These are phyloP conservation scores for Oedothorax gibbosus DNA, from an alignment of 1,140 invertebrate genomes.

Conservation along the genomic window DNA sequence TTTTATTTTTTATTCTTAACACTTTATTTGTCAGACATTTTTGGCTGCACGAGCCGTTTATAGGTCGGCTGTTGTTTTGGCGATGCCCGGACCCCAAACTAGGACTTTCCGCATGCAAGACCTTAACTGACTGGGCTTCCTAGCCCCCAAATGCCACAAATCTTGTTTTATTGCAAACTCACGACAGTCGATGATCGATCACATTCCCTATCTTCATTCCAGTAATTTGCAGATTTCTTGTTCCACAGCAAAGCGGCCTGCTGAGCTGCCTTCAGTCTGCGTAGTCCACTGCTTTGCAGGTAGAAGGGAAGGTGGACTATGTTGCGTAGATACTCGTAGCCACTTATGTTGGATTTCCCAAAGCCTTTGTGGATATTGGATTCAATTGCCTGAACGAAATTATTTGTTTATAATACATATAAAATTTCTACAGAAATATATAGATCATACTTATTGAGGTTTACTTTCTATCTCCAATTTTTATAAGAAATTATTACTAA, in stretches of 20 bases:
- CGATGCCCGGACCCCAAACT: too few relatives aligned
- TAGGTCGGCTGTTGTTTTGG: too few relatives aligned
- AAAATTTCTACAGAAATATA: too few relatives aligned
- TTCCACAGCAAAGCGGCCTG: slow-evolving; percentile 75
- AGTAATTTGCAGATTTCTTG: slow-evolving; percentile 59
- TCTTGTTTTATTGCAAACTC: not conserved
- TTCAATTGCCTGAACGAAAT: slow-evolving; percentile 81
- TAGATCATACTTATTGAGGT: too few relatives aligned
- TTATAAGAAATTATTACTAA: too few relatives aligned
- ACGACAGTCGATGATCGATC: slow-evolving; percentile 42
- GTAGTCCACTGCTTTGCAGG: slow-evolving; percentile 93
- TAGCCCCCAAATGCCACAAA: too few relatives aligned
- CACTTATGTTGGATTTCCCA: slow-evolving; percentile 79
- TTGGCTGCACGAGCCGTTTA: too few relatives aligned
- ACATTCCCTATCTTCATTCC: slow-evolving; percentile 62
- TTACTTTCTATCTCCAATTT: too few relatives aligned
- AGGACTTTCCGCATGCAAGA: too few relatives aligned
- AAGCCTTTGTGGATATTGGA: slow-evolving; percentile 75
- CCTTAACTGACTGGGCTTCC: too few relatives aligned
- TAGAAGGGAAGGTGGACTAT: slow-evolving; percentile 98
- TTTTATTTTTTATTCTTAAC: too few relatives aligned
- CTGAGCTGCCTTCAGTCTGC: slow-evolving; percentile 88
- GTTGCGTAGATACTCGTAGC: slow-evolving; percentile 93
- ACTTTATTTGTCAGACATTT: too few relatives aligned
- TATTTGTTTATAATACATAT: not conserved